Conservation (phyloP, 2,113 vertebrate genomes). For the Hiodon tergisus region DNA sequence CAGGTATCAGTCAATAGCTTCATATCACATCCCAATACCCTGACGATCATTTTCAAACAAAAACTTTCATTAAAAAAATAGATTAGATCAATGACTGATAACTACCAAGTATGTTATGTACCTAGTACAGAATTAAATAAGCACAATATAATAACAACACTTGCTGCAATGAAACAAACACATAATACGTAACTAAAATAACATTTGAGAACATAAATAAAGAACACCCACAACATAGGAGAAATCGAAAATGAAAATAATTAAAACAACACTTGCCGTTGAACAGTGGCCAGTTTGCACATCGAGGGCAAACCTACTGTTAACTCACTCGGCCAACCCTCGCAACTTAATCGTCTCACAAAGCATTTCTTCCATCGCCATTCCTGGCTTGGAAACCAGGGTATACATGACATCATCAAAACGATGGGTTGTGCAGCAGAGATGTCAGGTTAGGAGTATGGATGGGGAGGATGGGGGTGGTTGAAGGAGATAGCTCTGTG, state of each 20-base stretch:
- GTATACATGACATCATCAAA: neutral
- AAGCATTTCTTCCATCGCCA: neutral
- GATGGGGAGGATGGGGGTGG: neutral
- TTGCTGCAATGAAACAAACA: slow-evolving; percentile 18
- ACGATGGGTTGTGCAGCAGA: neutral
- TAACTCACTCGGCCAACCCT: neutral
- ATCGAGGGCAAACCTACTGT: neutral
- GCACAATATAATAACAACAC: slow-evolving; percentile 25
- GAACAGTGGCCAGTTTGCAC: neutral
- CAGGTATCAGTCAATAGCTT: slow-evolving; percentile 45
- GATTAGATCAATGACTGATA: slow-evolving; percentile 32
- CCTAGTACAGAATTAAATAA: slow-evolving; percentile 56
- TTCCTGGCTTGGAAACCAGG: neutral
- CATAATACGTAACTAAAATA: slow-evolving; percentile 27
- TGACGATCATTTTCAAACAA: slow-evolving; percentile 42
- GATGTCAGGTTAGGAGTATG: no score
- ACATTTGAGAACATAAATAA: slow-evolving; percentile 24
- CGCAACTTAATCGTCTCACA: neutral
- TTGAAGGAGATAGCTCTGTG: slow-evolving; percentile 4
- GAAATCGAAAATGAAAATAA: slow-evolving; percentile 34
- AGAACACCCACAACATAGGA: slow-evolving; percentile 15
- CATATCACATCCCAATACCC: slow-evolving; percentile 44
- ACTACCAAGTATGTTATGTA: slow-evolving; percentile 42
- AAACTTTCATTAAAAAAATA: slow-evolving; percentile 47
- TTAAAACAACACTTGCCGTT: slow-evolving; percentile 17